Conservation (phyloP, 2,888 invertebrate genomes). For the Temnothorax unifasciatus region DNA sequence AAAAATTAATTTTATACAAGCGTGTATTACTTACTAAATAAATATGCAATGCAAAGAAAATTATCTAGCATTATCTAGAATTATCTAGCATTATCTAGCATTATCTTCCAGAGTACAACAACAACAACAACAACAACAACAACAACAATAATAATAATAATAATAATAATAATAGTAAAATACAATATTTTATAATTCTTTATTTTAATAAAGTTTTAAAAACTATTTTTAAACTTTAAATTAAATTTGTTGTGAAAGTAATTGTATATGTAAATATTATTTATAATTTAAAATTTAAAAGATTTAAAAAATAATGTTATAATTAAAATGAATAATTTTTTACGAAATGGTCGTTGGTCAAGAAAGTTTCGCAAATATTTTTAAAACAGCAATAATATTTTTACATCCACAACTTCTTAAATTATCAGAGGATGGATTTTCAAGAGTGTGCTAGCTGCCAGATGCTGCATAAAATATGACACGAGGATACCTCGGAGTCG, state of each 20-base stretch:
- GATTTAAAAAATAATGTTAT: too few relatives aligned
- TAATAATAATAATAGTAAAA: neutral
- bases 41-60: neutral
- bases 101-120: neutral
- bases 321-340: neutral
- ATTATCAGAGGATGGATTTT: conserved; percentile 33
- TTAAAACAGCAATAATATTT: neutral
- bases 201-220: neutral
- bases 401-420: neutral
- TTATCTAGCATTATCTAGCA: neutral
- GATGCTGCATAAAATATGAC: conserved; percentile 18
- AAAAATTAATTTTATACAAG: neutral
- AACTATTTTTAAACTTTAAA: neutral
- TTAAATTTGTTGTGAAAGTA: neutral
- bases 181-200: neutral
- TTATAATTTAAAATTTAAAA: neutral
- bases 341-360: neutral
- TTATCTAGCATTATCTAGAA: neutral
- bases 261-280: neutral
- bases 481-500: neutral
- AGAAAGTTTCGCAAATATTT: neutral
- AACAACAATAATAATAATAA: neutral
- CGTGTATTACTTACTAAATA: neutral
- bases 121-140: too few relatives aligned
- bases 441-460: neutral